Base-by-base conservation (phyloP, 2,797 vertebrate genomes). In the Corythornis leucogaster region DNA sequence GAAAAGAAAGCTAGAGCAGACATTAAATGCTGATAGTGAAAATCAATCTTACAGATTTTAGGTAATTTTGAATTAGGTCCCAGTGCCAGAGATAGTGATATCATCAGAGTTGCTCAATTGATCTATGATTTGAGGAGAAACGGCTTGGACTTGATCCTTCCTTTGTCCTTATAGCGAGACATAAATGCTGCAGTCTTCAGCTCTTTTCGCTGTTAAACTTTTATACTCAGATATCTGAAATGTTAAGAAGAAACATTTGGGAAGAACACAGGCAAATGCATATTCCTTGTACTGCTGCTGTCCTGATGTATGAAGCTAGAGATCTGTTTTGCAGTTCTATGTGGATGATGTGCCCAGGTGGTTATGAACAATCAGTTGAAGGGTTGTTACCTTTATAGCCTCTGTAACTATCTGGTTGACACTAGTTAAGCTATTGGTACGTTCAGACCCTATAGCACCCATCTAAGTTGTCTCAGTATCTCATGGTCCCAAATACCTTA, bases 11-110 rank as follows among this genome's bases (percentile, higher is more conserved):
- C 57, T 82, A 80, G 26, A 83, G 64, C 71, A 91, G 94, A 79
- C 61, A 17, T 77, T 92, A 93, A 82, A 96, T 87, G 85, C 92
- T 94, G 85, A 51, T 81, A 81, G 80, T 91, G 85, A 87, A 96
- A 96, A 95, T 95, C 94, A 95, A 83, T 96, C 91, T 91, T 74
- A 40, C 53, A 69, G 55, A 68, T 92, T 94, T 62, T 63, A 93
- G 93, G 69, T 92, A 95, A 96, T 93, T 95, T 85, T 90, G 83
- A 90, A 92, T 87, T 85, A 95, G 80, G 42, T 71, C 55, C 79
- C 35, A 33, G 80, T 67, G 86, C 95, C 95, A 93, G 93, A 3
- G 28, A 68, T 61, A 78, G 81, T 96, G 96, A 97, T 83, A 87
- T 96, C 93, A 94, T 51, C 61, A 92, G 81, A 85, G 46, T 1